Base-by-base conservation (phyloP, 1,140 invertebrate genomes). In the Plodia interpunctella region DNA sequence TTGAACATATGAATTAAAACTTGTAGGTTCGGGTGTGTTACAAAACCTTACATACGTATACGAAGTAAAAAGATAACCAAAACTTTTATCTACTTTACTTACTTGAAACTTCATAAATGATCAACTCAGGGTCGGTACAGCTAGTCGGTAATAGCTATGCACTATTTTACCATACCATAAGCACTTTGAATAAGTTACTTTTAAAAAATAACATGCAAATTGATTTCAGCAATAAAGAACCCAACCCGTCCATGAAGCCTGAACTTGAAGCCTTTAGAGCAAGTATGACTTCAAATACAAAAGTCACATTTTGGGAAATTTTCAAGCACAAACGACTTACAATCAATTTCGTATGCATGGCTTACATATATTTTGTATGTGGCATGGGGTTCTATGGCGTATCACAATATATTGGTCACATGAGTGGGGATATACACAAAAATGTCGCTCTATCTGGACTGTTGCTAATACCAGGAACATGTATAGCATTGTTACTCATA, bases 341-440 rank as follows among this genome's bases (percentile, higher is more conserved):
- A n/a, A 49, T 74, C 3, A 78, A 83, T 54, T 62, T 86, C n/a
- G 8, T 66, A 2, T 91, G 90, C 54, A 93, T 95, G 70, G 91
- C 91, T 49, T 91, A 93, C 55, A 92, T 93, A 55, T 95, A 94
- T 92, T 78, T 94, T 9, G 91, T 93, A 0, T 93, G 93, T 59
- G 94, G 94, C 8, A 90, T 95, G 74, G 93, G 93, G n/a, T 93
- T 94, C 65, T 95, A 94, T 66, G 94, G 94, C 1, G 91, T 94
- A 8, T 93, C 94, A 0, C 94, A 95, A 70, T 95, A 93, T 65
- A 93, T 95, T 53, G 92, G 93, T 0, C 91, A 92, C 64, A 89
- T 94, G 60, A 92, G 91, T 18, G 94, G 93, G 0, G 78, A 95
- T 72, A 94, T 95, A 44, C 94, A 94, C 68, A 18, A 92, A 0